These are phyloP conservation scores for Channa striata DNA, from an alignment of 2,797 vertebrate genomes.

Conservation along the genomic window DNA sequence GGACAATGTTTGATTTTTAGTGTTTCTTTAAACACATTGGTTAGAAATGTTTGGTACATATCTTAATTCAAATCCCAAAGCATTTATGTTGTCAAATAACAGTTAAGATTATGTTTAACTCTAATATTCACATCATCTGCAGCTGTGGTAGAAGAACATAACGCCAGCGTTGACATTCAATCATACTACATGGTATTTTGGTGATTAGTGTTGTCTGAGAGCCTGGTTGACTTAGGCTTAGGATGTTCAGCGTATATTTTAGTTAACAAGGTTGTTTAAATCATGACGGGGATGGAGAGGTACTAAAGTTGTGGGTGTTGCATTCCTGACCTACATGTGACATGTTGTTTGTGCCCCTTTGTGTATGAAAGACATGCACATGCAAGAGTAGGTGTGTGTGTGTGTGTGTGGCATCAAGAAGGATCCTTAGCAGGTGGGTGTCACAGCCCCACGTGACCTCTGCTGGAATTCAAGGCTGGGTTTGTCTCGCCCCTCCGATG, in stretches of 20 bases:
- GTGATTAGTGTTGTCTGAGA: slow-evolving; percentile 4
- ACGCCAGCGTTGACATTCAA: slow-evolving; percentile 23
- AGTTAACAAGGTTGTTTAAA: slow-evolving; percentile 12
- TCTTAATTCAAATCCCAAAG: too few species aligned
- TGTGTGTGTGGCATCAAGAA: slow-evolving; percentile 29
- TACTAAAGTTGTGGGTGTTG: slow-evolving; percentile 41
- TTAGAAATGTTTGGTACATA: too few species aligned
- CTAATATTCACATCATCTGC: too few species aligned
- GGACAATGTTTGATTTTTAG: too few species aligned
- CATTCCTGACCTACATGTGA: slow-evolving; percentile 45
- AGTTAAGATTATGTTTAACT: too few species aligned
- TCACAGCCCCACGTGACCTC: slow-evolving; percentile 72
- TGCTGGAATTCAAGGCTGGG: slow-evolving; percentile 70
- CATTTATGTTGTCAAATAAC: too few species aligned
- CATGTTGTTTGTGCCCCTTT: slow-evolving; percentile 14
- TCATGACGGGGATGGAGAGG: slow-evolving; percentile 19
- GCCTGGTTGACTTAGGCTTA: slow-evolving; percentile 13
- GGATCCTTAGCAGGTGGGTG: slow-evolving; percentile 73
- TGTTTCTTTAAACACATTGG: too few species aligned
- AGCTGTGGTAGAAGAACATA: too few species aligned
- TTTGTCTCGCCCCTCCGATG: slow-evolving; percentile 26
- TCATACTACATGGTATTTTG: slow-evolving; percentile 33
- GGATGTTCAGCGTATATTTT: slow-evolving; percentile 38
- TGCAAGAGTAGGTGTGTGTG: slow-evolving; percentile 4
- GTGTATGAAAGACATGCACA: not conserved